A percentile compares a stretch with the other conserved stretches of the same genome.
These are phyloP conservation scores for Sebastiscus albofasciatus DNA, from an alignment of 2,797 vertebrate species.

Conservation along the genomic window DNA sequence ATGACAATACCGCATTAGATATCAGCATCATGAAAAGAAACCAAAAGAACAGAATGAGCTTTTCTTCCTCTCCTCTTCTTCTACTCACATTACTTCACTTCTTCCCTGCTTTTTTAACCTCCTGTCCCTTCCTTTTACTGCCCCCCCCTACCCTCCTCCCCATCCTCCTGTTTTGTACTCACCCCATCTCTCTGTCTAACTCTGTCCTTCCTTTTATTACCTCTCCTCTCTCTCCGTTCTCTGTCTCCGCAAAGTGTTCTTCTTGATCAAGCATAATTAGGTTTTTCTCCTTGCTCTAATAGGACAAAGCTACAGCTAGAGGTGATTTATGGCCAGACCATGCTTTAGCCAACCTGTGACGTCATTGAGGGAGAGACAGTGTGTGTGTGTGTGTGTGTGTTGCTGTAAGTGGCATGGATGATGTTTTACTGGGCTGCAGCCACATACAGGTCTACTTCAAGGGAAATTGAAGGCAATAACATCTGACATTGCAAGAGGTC, in stretches of 20 bases:
- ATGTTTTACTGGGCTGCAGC: constrained; percentile 54
- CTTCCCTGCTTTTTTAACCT: constrained; percentile 21
- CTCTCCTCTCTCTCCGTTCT: constrained; percentile 59
- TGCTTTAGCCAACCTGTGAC: constrained; percentile 69
- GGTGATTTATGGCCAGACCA: constrained; percentile 82
- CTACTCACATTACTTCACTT: neutral
- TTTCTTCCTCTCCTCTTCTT: constrained; percentile 1
- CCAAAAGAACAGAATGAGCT: constrained; percentile 16
- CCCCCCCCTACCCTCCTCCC: neutral
- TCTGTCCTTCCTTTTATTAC: constrained; percentile 76
- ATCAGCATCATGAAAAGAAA: constrained; percentile 55
- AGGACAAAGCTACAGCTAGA: constrained; percentile 78
- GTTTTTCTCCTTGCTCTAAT: constrained; percentile 84
- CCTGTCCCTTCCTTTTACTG: constrained; percentile 42
- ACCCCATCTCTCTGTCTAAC: constrained; percentile 53
- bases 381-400: constrained; percentile 28
- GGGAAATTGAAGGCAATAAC: constrained; percentile 65
- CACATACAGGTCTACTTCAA: constrained; percentile 63
- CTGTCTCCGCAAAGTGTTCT: constrained; percentile 77
- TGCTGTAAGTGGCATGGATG: constrained; percentile 43
- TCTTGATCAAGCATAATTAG: constrained; percentile 84
- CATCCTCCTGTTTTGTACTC: constrained; percentile 50
- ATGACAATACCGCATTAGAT: constrained; percentile 53
- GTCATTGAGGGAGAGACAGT: constrained; percentile 49
- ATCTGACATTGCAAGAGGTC: constrained; percentile 67